Percentiles rank a stretch among this genome's conserved stretches.
phyloP scores from a whole-genome alignment of 2,888 invertebrate species.

The Amphiduros pacificus region DNA sequence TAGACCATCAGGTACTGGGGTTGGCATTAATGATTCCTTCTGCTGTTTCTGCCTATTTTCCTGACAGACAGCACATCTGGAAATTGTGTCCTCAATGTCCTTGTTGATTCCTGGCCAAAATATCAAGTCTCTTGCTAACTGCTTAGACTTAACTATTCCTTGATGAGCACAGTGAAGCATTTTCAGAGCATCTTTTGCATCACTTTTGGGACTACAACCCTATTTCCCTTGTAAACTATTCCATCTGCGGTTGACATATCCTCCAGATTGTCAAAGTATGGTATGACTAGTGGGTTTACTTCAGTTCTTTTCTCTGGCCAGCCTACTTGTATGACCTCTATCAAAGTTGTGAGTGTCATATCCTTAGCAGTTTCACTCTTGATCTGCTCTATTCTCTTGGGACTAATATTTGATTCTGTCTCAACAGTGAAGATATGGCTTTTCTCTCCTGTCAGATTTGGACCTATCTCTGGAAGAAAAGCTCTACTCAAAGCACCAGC shows the following conservation, averaged over 20 bases:
- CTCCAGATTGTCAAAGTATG: neutral
- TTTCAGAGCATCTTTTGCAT: too few relatives aligned
- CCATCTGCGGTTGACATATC: neutral
- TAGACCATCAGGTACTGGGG: neutral
- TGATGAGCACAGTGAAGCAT: neutral
- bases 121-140: conserved; percentile 6
- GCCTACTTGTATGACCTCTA: too few relatives aligned
- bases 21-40: conserved; percentile 3
- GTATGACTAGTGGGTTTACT: neutral
- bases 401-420: too few relatives aligned
- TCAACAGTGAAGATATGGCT: too few relatives aligned
- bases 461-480: neutral
- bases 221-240: neutral
- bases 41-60: neutral
- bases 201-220: neutral
- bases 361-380: too few relatives aligned
- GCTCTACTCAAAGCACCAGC: neutral
- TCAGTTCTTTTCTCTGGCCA: neutral
- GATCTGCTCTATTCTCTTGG: too few relatives aligned
- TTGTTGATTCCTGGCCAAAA: conserved; percentile 15
- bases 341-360: too few relatives aligned
- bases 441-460: neutral
- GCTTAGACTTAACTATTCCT: conserved; percentile 1
- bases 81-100: conserved; percentile 2
- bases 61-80: conserved; percentile 7